Percentiles rank a stretch among this genome's conserved stretches.
These are phyloP conservation scores for Ctenopoma multispine DNA, from an alignment of 2,797 vertebrate genomes.

Conservation along the genomic window DNA sequence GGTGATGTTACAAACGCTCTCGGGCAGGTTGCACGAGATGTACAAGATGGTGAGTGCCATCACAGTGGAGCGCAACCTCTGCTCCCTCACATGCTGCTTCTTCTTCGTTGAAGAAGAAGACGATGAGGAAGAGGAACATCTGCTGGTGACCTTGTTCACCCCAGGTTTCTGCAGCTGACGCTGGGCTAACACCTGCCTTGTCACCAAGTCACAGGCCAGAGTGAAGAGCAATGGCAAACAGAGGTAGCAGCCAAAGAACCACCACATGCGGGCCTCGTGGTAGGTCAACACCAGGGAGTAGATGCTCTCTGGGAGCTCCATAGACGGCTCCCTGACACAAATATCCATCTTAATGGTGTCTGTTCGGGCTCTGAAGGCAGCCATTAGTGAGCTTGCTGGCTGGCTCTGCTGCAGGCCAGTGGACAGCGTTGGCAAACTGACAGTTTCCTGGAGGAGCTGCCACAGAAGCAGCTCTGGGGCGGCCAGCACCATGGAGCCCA, in stretches of 20 bases:
- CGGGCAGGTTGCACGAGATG: conserved; percentile 88
- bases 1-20: conserved; percentile 88
- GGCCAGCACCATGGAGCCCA: conserved; percentile 92
- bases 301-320: conserved; percentile 86
- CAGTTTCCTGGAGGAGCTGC: conserved; percentile 86
- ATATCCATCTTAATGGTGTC: conserved; percentile 76
- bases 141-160: conserved; percentile 34
- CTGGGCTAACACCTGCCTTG: conserved; percentile 84
- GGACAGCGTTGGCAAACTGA: conserved; percentile 41
- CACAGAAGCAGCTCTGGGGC: conserved; percentile 92
- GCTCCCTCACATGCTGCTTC: conserved; percentile 71
- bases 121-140: conserved; percentile 63
- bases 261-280: conserved; percentile 95
- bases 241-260: conserved; percentile 96
- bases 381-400: conserved; percentile 42
- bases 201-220: conserved; percentile 92
- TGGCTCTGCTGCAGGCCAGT: conserved; percentile 46
- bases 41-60: conserved; percentile 88
- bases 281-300: conserved; percentile 94
- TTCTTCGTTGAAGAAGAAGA: conserved; percentile 61
- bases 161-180: conserved; percentile 26
- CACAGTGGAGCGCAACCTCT: conserved; percentile 87
- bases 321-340: conserved; percentile 88
- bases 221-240: conserved; percentile 95
- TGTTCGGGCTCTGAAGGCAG: conserved; percentile 27